These are phyloP conservation scores for Agrilus mali DNA, from an alignment of 2,888 invertebrate species.

Conservation along the genomic window DNA sequence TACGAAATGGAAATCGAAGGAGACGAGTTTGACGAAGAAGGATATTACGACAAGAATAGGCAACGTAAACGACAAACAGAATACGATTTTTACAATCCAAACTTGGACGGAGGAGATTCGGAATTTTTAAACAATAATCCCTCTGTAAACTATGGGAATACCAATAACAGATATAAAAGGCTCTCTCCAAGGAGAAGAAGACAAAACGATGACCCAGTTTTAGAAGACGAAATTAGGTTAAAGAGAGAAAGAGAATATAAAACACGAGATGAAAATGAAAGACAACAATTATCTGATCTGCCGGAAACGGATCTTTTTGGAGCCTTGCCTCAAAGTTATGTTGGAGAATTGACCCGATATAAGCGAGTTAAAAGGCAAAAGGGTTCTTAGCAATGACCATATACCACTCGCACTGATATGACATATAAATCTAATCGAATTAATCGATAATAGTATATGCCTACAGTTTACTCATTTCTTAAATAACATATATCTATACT, in stretches of 20 bases:
- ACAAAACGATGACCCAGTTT: slow-evolving; percentile 15
- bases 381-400: neutral
- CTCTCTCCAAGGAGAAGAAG: slow-evolving; percentile 15
- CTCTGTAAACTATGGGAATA: neutral
- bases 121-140: neutral
- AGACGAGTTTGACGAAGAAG: slow-evolving; percentile 39
- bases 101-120: slow-evolving; percentile 22
- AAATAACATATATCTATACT: too few species aligned
- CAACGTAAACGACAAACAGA: slow-evolving; percentile 19
- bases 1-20: slow-evolving; percentile 39
- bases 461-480: too few species aligned
- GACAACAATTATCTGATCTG: slow-evolving; percentile 20
- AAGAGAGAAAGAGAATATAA: slow-evolving; percentile 8
- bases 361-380: slow-evolving; percentile 28
- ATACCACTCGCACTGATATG: too few species aligned
- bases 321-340: slow-evolving; percentile 30
- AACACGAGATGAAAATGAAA: slow-evolving; percentile 4
- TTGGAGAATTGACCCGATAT: slow-evolving; percentile 29
- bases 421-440: too few species aligned
- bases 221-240: slow-evolving; percentile 5
- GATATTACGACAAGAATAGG: slow-evolving; percentile 30
- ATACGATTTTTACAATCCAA: slow-evolving; percentile 24
- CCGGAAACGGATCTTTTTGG: slow-evolving; percentile 32
- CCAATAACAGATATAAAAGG: neutral
- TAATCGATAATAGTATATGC: too few species aligned